Base-by-base conservation (phyloP, 2,113 vertebrate species). In the Aix galericulata region DNA sequence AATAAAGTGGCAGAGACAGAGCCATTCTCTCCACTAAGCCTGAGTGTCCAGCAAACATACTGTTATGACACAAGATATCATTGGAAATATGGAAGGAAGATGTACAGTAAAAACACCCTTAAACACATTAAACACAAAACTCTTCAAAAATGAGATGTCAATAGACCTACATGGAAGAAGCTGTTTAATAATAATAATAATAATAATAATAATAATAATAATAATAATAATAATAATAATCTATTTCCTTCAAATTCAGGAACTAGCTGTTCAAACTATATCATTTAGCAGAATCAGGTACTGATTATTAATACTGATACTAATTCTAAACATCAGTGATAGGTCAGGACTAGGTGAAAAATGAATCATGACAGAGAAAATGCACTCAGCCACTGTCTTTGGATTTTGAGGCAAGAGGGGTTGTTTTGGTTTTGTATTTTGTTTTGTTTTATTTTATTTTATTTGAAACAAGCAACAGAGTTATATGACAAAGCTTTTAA, bases 401-500 rank as follows among this genome's bases (percentile, higher is more conserved):
- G 21, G 3, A 2, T 1, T 9, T 58, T 76, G 26, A 29, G 63
- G 63, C 36, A 27, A 7, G 11, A 18, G 18, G 18, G 20, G 40
- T 84, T 67, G 5, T 13, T 50, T 50, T 23, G 22, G 23, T 50
- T 23, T 50, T 50, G 21, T 23, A 50, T 31, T 56, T 56, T 31
- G 13, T 59, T 22, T 23, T 42, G 13, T 63, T 22, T 23, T 42
- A 12, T n/a, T 71, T 80, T 44, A 48, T 46, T 81, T 77, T 52
- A 31, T 86, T 93, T 85, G 42, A 58, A 72, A 87, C 4, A 79
- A 64, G 27, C 20, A 84, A 8, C 32, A 27, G 55, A 22, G 7
- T 88, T 92, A 74, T 44, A 69, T 80, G 60, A 71, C 40, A 86
- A 72, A 94, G 59, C 26, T 88, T 93, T 96, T 82, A 75, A 91